Base-by-base conservation (phyloP, 64 coral and sea anemone species). In the Acropora tenuis region DNA sequence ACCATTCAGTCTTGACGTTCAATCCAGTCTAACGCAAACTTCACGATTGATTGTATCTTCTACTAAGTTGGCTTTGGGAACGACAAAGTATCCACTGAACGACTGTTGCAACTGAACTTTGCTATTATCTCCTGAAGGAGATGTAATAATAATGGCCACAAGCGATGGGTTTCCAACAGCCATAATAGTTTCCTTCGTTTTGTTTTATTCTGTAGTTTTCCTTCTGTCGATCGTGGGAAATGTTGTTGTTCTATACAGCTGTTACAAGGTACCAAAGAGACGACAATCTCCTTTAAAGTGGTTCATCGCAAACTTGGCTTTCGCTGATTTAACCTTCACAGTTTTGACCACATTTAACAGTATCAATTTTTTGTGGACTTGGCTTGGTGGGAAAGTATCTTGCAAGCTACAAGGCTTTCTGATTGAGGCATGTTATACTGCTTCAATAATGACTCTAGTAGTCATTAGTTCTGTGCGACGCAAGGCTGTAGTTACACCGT, bases 301-400 rank as follows among this genome's bases (percentile, higher is more conserved):
- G 42, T 78, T 69, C 11, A 92, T 92, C 30, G 83, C 81, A 15
- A 92, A 87, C 17, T 88, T 92, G 55, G 91, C 91, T 6, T 18
- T 77, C 1, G 74, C 91, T 30, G 90, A 91, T 75, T 65, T 83
- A 13, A 73, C 83, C 0, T 91, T 91, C 77, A 75, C 80, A 7
- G 45, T 91, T 12, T 18, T 91, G 43, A 83, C 49, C 16, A 61
- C 44, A 75, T 84, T 91, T 5, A 47, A 91, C 69, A 12, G 61
- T n/a, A 76, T 85, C 43, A 83, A 57, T 65, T 91, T 83, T 60
- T 6, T 91, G 13, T 74, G 82, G 42, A 75, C 80, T 7, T 91
- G 89, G 89, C 41, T 91, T 77, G 89, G 89, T 9, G 89, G 89
- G 50, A 9, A 91, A 2, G 46, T 76, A 11, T 47, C 89, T 6